phyloP scores from a whole-genome alignment of 2,888 invertebrate genomes.

The Eilema depressum region DNA sequence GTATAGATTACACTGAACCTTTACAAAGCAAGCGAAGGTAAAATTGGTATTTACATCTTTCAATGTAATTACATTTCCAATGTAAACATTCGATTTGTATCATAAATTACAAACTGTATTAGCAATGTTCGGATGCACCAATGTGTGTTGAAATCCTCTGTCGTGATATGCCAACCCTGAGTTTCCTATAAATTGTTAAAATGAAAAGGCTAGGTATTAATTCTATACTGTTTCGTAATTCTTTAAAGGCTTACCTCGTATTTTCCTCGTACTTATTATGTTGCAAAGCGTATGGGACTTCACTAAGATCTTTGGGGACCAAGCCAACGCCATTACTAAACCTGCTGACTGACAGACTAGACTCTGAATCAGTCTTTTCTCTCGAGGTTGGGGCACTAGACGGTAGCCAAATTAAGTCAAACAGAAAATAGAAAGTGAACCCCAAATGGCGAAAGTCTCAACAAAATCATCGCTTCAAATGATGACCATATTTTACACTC shows the following conservation, averaged over 20 bases:
- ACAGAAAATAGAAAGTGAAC: too few relatives aligned
- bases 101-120: constrained; percentile 37
- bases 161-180: constrained; percentile 46
- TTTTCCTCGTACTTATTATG: background rate
- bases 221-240: constrained; percentile 13
- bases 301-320: too few relatives aligned
- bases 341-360: too few relatives aligned
- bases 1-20: background rate
- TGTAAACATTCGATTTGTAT: constrained; percentile 37
- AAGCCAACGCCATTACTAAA: too few relatives aligned
- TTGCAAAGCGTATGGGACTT: too few relatives aligned
- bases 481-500: too few relatives aligned
- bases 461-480: too few relatives aligned
- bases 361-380: too few relatives aligned
- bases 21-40: background rate
- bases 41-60: constrained; percentile 19
- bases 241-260: background rate
- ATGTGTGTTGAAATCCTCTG: constrained; percentile 30
- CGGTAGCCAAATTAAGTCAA: too few relatives aligned
- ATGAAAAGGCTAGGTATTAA: constrained; percentile 35
- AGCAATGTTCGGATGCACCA: constrained; percentile 31
- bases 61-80: constrained; percentile 36
- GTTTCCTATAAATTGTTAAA: constrained; percentile 50
- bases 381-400: too few relatives aligned
- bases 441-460: too few relatives aligned